Evolutionary conservation across 2,888 invertebrate species (phyloP).

Genomic region (Cheilosia variabilis): DNA sequence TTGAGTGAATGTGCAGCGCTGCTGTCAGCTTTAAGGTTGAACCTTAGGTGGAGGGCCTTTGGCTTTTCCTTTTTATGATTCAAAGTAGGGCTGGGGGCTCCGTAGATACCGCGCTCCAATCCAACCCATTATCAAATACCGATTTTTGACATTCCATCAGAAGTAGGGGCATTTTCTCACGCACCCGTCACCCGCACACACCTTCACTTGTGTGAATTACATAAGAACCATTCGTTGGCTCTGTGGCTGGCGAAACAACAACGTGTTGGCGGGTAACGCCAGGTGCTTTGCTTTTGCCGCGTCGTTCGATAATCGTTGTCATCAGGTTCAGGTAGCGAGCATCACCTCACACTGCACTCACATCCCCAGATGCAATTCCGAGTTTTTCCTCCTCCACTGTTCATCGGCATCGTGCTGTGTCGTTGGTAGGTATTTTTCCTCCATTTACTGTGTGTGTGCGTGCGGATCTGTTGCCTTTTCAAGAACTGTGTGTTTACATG

Average conservation of each 20-base stretch:
- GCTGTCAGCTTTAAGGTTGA: neutral
- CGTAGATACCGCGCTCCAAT: too few relatives aligned
- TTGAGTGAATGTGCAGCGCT: neutral
- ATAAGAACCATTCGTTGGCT: slow-evolving; percentile 40
- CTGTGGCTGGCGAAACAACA: slow-evolving; percentile 42
- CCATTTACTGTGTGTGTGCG: neutral
- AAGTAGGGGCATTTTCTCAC: slow-evolving; percentile 40
- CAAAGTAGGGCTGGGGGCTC: too few relatives aligned
- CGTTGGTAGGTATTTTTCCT: slow-evolving; percentile 9
- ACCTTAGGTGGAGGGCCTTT: neutral
- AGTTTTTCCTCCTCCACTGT: neutral
- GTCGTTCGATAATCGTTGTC: slow-evolving; percentile 64
- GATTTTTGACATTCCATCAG: slow-evolving; percentile 18
- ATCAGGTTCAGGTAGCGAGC: slow-evolving; percentile 59
- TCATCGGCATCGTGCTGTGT: neutral
- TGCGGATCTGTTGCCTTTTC: slow-evolving; percentile 29
- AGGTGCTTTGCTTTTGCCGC: slow-evolving; percentile 60
- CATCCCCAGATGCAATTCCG: slow-evolving; percentile 34
- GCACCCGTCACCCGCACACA: slow-evolving; percentile 2
- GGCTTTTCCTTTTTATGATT: neutral
- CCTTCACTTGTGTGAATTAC: slow-evolving; percentile 16
- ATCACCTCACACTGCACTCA: neutral
- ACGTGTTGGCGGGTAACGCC: slow-evolving; percentile 67
- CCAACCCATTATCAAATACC: neutral
- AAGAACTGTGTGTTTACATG: slow-evolving; percentile 60